These are phyloP conservation scores for Globia sparganii DNA, from an alignment of 2,888 invertebrate species.

Conservation along the genomic window DNA sequence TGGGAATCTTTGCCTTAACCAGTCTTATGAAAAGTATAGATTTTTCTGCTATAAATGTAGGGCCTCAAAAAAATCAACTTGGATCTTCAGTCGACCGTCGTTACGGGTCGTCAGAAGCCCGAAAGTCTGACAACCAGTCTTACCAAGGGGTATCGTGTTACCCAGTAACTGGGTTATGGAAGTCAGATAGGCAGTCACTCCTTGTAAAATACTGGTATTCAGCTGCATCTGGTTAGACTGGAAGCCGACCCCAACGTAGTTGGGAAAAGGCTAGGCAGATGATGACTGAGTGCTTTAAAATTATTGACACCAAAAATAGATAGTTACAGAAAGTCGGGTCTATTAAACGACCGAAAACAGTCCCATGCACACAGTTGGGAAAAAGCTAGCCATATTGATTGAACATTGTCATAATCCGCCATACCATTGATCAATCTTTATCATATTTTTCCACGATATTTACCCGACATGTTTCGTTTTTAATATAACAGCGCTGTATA, in stretches of 20 bases:
- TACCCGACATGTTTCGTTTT: not conserved
- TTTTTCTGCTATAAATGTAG: not conserved
- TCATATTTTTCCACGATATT: slow-evolving; percentile 19
- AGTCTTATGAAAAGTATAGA: not conserved
- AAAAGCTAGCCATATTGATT: no score
- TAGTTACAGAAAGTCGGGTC: not conserved
- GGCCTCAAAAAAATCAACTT: no score
- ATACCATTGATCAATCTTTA: slow-evolving; percentile 18
- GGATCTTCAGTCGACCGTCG: not conserved
- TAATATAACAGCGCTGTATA: slow-evolving; percentile 18
- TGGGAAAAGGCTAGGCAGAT: no score
- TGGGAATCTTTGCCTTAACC: no score
- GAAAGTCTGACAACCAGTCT: not conserved
- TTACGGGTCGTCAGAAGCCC: not conserved
- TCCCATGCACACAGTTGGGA: not conserved
- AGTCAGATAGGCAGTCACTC: not conserved
- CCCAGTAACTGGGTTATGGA: not conserved
- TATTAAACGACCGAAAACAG: not conserved
- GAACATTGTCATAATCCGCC: not conserved
- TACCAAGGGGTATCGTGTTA: not conserved
- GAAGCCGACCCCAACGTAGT: no score
- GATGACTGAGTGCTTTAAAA: not conserved
- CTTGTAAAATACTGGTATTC: not conserved
- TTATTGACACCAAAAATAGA: not conserved
- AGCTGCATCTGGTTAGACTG: no score